These are phyloP conservation scores for Cabera pusaria DNA, from an alignment of 2,888 invertebrate genomes.

Conservation along the genomic window DNA sequence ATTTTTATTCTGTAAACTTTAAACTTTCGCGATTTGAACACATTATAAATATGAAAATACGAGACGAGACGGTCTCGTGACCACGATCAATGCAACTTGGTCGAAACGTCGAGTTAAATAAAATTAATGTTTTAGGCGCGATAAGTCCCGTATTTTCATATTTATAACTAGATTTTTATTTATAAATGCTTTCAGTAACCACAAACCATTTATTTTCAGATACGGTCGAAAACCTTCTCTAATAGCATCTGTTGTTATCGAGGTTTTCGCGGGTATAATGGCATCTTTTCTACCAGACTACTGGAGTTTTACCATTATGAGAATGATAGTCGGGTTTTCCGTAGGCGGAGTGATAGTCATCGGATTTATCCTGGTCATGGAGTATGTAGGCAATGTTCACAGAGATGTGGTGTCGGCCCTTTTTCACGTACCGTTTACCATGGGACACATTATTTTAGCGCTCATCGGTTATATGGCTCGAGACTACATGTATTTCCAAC, in stretches of 20 bases:
- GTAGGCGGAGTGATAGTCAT: conserved; percentile 90
- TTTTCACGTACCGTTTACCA: conserved; percentile 86
- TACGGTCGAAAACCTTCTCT: conserved; percentile 89
- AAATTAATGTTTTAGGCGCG: no score
- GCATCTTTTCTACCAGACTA: conserved; percentile 86
- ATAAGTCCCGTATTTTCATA: no score
- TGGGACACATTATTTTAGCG: conserved; percentile 85
- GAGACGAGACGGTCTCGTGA: no score
- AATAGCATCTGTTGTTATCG: conserved; percentile 86
- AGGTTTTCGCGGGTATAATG: conserved; percentile 86
- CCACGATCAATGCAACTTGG: no score
- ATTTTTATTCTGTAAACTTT: no score
- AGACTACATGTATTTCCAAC: conserved; percentile 85
- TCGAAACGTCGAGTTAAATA: no score
- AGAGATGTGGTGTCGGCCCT: conserved; percentile 82
- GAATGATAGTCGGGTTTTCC: conserved; percentile 88
- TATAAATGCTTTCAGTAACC: no score
- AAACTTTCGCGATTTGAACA: no score
- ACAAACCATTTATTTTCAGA: conserved; percentile 79
- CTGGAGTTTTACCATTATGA: conserved; percentile 84
- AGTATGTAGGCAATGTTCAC: conserved; percentile 81
- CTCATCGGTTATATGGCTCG: conserved; percentile 85
- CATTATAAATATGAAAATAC: no score
- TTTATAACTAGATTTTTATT: no score
- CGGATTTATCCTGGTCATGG: conserved; percentile 83